A percentile compares a stretch with the other conserved stretches of the same genome.
Conservation (phyloP, 1,140 invertebrate species). For the Lerema accius region DNA sequence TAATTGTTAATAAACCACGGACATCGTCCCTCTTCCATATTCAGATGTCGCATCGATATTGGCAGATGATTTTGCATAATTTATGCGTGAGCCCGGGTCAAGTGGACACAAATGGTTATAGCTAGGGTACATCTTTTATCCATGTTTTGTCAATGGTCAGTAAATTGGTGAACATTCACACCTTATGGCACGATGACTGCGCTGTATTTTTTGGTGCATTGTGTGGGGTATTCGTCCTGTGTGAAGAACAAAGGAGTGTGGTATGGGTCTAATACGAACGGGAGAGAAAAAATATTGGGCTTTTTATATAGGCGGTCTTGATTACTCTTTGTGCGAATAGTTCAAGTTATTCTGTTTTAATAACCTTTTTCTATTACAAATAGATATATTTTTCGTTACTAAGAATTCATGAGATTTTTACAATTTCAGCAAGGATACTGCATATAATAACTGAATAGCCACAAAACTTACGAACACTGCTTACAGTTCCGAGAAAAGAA, state of each 20-base stretch:
- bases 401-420: too few relatives aligned
- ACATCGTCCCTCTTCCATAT: constrained; percentile 40
- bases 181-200: constrained; percentile 68
- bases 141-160: constrained; percentile 66
- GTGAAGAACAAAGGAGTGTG: constrained; percentile 13
- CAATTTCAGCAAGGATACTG: too few relatives aligned
- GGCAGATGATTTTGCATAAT: constrained; percentile 76
- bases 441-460: too few relatives aligned
- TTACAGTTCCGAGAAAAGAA: too few relatives aligned
- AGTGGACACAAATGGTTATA: constrained; percentile 55
- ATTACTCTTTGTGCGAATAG: constrained; percentile 2
- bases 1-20: constrained; percentile 17
- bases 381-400: too few relatives aligned
- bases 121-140: constrained; percentile 53
- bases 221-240: constrained; percentile 16
- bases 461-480: too few relatives aligned
- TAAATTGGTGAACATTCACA: constrained; percentile 75
- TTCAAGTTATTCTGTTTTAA: too few relatives aligned
- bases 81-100: constrained; percentile 71
- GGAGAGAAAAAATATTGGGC: constrained; percentile 6
- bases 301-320: constrained; percentile 3
- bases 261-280: background rate
- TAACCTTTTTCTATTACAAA: too few relatives aligned
- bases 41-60: constrained; percentile 40
- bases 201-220: constrained; percentile 42